Evolutionary conservation across 1,140 invertebrate species (phyloP), one percentile per base, ranked within the genome.

Genomic region (Drosophila trapezifrons): DNA sequence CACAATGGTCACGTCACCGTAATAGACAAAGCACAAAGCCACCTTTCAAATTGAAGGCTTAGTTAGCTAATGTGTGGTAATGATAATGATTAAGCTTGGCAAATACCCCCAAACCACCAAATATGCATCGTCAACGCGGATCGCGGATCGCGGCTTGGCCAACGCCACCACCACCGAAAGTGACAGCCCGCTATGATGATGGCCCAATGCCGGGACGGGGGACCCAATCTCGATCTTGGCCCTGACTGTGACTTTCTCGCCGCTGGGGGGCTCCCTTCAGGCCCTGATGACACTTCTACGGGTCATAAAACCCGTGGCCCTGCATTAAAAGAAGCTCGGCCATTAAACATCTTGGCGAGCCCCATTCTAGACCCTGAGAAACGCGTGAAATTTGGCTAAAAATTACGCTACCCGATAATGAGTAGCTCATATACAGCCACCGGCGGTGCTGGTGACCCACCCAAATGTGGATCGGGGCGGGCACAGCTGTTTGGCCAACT

Each of bases 31-130:
- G 59, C 64, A 54, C 75, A 72, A 63, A 86, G 79, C 58, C 82
- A 82, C 83, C 83, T 86, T 86, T 86, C 83, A 70, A 87, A 87
- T 87, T 86, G 82, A 86, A 87, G 83, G 75, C 75, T 78, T 73
- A 65, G 63, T 76, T 76, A 55, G 76, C 70, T 76, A 86, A 86
- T 86, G 76, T 86, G 83, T 79, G 82, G 82, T 82, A 86, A 86
- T 86, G 83, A 87, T 86, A 82, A 87, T 87, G 79, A 86, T 87
- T 86, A 82, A 79, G 66, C 70, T 79, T 72, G 66, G 66, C 83
- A 87, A 85, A 85, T 80, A 87, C 45, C 43, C 70, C 62, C 58
- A 83, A 76, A 74, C 57, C 57, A 67, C 55, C 65, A 76, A 76
- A 67, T 72, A 73, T 78, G 51, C 69, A 56, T 56, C 29, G 52